Conservation (phyloP, 1,140 invertebrate species). For the Psilanteris sp. region DNA sequence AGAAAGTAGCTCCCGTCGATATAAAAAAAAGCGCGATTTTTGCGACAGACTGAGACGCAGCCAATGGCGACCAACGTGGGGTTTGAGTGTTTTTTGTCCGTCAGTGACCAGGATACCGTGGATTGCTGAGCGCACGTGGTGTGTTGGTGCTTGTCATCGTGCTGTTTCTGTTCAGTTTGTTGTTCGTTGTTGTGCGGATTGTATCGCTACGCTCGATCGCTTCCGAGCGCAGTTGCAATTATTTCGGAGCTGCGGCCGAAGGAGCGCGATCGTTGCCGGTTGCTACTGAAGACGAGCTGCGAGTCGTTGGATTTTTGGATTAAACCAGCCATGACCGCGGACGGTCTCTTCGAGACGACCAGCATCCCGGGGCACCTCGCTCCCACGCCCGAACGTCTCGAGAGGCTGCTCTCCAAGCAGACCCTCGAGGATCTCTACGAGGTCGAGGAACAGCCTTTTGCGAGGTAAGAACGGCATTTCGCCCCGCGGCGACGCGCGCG, state of each 20-base stretch:
- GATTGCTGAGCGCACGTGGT: neutral
- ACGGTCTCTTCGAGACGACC: conserved; percentile 77
- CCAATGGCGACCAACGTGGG: too few relatives aligned
- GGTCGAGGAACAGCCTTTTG: conserved; percentile 81
- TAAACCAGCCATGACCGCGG: conserved; percentile 71
- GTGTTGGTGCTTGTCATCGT: conserved; percentile 1
- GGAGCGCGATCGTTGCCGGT: neutral
- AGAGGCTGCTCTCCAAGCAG: conserved; percentile 79
- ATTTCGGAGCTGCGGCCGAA: too few relatives aligned
- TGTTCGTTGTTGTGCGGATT: conserved; percentile 1
- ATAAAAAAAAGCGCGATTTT: too few relatives aligned
- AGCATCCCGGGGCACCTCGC: conserved; percentile 79
- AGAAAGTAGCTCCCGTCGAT: too few relatives aligned
- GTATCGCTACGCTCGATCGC: neutral
- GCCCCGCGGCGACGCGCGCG: neutral
- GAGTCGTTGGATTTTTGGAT: conserved; percentile 30
- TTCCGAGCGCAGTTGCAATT: too few relatives aligned
- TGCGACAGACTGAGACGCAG: too few relatives aligned
- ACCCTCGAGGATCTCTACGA: conserved; percentile 80
- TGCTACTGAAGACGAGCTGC: too few relatives aligned
- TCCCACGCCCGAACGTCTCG: conserved; percentile 77
- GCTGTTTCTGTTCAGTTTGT: conserved; percentile 13
- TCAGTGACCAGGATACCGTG: neutral
- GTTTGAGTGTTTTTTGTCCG: too few relatives aligned
- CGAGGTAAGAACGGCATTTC: conserved; percentile 71